A percentile compares a stretch with the other conserved stretches of the same genome.
phyloP scores from a whole-genome alignment of 2,888 invertebrate species.

The Folsomia manolachei region DNA sequence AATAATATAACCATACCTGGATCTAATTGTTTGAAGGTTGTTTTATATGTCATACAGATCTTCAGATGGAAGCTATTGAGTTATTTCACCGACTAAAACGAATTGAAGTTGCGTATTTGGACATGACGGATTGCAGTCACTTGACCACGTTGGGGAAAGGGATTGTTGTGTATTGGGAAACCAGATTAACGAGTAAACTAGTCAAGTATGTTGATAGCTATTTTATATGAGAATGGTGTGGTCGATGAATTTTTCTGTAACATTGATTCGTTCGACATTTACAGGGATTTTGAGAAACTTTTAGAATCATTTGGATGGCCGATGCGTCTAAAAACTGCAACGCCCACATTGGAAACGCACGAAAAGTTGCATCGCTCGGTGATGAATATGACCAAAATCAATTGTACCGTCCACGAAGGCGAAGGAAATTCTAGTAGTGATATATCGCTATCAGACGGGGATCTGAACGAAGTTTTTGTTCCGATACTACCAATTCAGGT shows the following conservation, averaged over 20 bases:
- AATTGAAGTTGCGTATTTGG: slow-evolving; percentile 28
- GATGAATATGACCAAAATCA: background rate
- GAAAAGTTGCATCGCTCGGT: slow-evolving; percentile 43
- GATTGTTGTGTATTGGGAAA: slow-evolving; percentile 40
- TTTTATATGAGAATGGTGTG: no score
- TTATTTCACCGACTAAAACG: slow-evolving; percentile 33
- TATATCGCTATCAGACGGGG: no score
- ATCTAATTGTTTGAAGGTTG: background rate
- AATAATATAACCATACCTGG: background rate
- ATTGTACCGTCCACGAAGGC: background rate
- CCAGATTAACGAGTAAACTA: slow-evolving; percentile 35
- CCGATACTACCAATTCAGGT: background rate
- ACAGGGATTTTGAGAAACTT: slow-evolving; percentile 43
- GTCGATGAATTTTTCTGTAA: background rate
- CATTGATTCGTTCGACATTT: background rate
- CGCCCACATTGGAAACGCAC: slow-evolving; percentile 42
- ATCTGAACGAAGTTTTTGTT: background rate
- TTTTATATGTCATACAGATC: slow-evolving; percentile 24
- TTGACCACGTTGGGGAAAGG: slow-evolving; percentile 35
- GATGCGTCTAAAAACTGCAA: slow-evolving; percentile 31
- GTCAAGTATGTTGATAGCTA: slow-evolving; percentile 26
- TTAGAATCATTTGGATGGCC: slow-evolving; percentile 48
- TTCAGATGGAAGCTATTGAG: slow-evolving; percentile 45
- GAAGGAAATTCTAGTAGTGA: background rate
- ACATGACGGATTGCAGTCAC: slow-evolving; percentile 31